These are phyloP conservation scores for Mormyrus iriodes DNA, from an alignment of 2,113 vertebrate species.

Conservation along the genomic window DNA sequence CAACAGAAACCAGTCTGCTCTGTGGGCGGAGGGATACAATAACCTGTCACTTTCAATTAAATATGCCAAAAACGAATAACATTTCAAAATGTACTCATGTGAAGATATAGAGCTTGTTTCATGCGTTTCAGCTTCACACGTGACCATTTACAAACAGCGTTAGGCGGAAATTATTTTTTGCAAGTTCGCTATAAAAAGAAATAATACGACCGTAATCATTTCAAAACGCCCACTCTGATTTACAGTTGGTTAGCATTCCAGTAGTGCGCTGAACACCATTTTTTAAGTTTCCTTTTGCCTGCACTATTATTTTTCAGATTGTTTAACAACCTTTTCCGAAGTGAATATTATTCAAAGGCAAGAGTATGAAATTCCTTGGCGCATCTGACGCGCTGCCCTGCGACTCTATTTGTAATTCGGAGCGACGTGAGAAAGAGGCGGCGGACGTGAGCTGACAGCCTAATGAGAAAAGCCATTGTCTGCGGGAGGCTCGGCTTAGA, in stretches of 20 bases:
- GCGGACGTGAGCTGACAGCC: conserved; percentile 45
- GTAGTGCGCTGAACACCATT: not conserved
- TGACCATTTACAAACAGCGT: not conserved
- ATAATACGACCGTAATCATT: not conserved
- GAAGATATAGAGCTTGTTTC: not conserved
- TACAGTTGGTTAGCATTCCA: not conserved
- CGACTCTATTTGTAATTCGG: conserved; percentile 31
- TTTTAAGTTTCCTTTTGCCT: not conserved
- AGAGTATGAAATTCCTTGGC: not conserved
- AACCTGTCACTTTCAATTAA: not conserved
- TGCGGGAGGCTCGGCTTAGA: conserved; percentile 33
- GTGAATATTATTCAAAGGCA: not conserved
- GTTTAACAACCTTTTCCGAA: too few species aligned
- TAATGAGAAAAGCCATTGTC: conserved; percentile 59
- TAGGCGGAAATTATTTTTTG: not conserved
- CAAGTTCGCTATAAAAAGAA: not conserved
- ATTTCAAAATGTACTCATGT: not conserved
- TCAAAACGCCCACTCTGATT: not conserved
- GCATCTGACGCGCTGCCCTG: conserved; percentile 17
- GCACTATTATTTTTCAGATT: not conserved
- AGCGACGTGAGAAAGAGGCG: conserved; percentile 57
- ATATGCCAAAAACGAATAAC: not conserved
- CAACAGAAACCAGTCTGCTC: conserved; percentile 81
- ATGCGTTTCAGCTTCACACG: not conserved
- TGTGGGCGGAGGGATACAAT: conserved; percentile 42